Conservation (phyloP, 2,797 vertebrate species). For the Manis pentadactyla region DNA sequence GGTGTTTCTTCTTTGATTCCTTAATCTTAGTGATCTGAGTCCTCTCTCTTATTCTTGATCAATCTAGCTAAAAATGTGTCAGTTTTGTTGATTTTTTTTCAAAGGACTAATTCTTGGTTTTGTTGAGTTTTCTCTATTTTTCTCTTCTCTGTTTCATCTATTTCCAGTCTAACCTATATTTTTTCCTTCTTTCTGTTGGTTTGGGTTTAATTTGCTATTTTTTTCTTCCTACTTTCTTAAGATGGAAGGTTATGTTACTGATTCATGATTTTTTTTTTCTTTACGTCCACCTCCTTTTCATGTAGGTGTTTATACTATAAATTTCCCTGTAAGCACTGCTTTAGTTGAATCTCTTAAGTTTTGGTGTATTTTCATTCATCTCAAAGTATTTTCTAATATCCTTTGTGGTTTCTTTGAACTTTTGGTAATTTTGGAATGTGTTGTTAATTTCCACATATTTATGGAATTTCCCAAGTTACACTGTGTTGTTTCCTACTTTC, state of each 20-base stretch:
- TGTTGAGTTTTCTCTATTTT: not conserved
- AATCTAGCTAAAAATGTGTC: not conserved
- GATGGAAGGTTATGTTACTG: not conserved
- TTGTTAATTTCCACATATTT: slow-evolving; percentile 8
- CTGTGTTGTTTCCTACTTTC: not conserved
- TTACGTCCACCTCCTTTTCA: not conserved
- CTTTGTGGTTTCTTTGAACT: not conserved
- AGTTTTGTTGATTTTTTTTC: not conserved
- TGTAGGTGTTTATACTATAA: not conserved
- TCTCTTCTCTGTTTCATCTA: not conserved
- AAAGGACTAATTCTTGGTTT: not conserved
- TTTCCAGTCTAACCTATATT: not conserved
- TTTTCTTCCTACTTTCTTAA: not conserved
- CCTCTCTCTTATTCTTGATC: not conserved
- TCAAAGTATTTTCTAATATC: slow-evolving; percentile 19
- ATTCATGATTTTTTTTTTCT: not conserved
- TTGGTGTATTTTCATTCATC: not conserved
- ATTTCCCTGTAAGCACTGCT: not conserved
- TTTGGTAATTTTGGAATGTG: slow-evolving; percentile 17
- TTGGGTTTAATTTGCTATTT: not conserved
- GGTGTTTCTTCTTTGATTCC: not conserved
- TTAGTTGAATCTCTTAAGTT: not conserved
- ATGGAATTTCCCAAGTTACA: not conserved
- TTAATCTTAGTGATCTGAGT: slow-evolving; percentile 8
- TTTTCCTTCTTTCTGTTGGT: not conserved